phyloP scores from a whole-genome alignment of 2,888 invertebrate species.

The Lycophotia porphyrea region DNA sequence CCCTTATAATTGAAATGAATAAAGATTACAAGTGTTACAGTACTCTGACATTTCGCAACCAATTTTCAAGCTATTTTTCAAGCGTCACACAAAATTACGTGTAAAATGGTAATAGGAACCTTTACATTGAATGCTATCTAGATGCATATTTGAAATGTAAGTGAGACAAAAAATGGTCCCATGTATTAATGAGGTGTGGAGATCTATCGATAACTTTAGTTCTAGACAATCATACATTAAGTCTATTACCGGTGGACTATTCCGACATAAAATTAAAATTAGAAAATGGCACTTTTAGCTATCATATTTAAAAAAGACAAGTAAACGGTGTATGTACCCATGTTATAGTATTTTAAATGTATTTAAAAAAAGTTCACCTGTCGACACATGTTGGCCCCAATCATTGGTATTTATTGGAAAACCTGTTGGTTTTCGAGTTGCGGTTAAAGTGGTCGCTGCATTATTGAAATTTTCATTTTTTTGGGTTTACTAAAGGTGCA shows the following conservation, averaged over 20 bases:
- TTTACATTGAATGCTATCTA: conserved; percentile 51
- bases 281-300: neutral
- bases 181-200: conserved; percentile 9
- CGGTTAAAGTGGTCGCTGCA: neutral
- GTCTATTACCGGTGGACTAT: neutral
- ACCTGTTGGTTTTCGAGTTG: neutral
- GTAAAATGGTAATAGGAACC: conserved; percentile 58
- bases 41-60: conserved; percentile 57
- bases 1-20: conserved; percentile 81
- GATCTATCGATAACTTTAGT: conserved; percentile 27
- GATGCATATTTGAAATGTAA: conserved; percentile 43
- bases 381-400: neutral
- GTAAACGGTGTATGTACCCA: neutral
- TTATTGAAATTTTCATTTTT: conserved; percentile 10
- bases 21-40: conserved; percentile 75
- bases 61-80: conserved; percentile 52
- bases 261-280: neutral
- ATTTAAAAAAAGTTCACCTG: conserved; percentile 25
- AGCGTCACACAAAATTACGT: conserved; percentile 11
- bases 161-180: conserved; percentile 19
- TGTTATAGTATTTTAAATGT: conserved; percentile 25
- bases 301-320: neutral
- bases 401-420: conserved; percentile 20
- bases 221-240: neutral
- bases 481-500: conserved; percentile 4